Conservation (phyloP, 1,140 invertebrate genomes). For the Ceratina japonica region DNA sequence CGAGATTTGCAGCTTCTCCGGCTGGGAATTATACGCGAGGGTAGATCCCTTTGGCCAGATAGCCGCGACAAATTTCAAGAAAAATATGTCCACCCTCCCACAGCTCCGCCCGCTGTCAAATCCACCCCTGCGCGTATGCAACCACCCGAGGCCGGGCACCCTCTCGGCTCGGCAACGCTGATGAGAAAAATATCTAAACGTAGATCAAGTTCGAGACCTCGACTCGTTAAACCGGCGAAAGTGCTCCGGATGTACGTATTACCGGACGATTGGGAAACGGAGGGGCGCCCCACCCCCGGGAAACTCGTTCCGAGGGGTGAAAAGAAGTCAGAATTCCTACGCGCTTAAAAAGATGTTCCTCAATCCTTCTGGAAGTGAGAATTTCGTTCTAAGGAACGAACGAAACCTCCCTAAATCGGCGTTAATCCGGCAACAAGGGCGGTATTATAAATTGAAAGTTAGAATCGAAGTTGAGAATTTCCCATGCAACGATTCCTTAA, state of each 20-base stretch:
- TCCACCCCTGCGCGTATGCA: conserved; percentile 32
- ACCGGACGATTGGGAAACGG: conserved; percentile 37
- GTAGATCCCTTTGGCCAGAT: conserved; percentile 76
- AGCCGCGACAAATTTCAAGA: conserved; percentile 77
- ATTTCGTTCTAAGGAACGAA: too few species aligned
- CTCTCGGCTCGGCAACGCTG: conserved; percentile 45
- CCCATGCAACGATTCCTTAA: too few species aligned
- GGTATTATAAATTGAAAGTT: too few species aligned
- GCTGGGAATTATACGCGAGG: conserved; percentile 75
- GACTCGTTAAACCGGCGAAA: conserved; percentile 70
- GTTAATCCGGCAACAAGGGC: too few species aligned
- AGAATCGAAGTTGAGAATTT: too few species aligned
- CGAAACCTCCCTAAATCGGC: too few species aligned
- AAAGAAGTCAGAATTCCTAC: too few species aligned
- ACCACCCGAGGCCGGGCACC: conserved; percentile 27
- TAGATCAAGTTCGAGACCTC: conserved; percentile 72
- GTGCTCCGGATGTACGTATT: conserved; percentile 58
- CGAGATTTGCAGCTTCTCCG: conserved; percentile 73
- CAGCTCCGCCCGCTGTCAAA: conserved; percentile 32
- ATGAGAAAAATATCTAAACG: conserved; percentile 78
- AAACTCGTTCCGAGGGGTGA: too few species aligned
- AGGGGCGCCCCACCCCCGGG: too few species aligned
- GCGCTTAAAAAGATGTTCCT: too few species aligned
- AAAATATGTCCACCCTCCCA: conserved; percentile 70
- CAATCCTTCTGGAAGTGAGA: too few species aligned